phyloP scores from a whole-genome alignment of 2,888 invertebrate genomes.

The Pseudanteris insignis region DNA sequence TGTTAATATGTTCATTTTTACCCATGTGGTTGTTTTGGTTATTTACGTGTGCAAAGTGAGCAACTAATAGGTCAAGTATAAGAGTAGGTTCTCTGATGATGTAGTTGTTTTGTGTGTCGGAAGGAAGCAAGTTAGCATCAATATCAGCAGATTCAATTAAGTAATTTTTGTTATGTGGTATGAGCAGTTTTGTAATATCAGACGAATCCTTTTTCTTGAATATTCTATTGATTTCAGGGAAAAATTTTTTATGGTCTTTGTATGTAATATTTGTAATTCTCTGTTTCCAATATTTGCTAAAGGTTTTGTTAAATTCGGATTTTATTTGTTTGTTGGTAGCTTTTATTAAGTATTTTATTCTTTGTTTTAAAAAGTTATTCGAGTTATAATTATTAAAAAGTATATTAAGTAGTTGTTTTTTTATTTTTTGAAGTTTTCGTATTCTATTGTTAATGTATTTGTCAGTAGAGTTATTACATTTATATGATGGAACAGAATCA shows the following conservation, averaged over 20 bases:
- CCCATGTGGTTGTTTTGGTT: slow-evolving; percentile 10
- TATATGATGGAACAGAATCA: neutral
- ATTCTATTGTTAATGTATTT: slow-evolving; percentile 20
- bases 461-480: neutral
- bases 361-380: neutral
- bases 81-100: slow-evolving; percentile 2
- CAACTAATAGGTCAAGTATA: slow-evolving; percentile 14
- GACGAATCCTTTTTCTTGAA: slow-evolving; percentile 8
- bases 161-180: neutral
- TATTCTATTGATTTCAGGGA: slow-evolving; percentile 18
- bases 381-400: neutral
- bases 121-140: neutral
- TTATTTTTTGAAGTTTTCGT: slow-evolving; percentile 6
- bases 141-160: neutral
- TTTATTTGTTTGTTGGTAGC: slow-evolving; percentile 3
- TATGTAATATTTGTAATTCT: slow-evolving; percentile 4
- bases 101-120: neutral
- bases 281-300: slow-evolving; percentile 14
- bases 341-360: slow-evolving; percentile 11
- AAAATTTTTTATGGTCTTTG: slow-evolving; percentile 6
- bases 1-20: neutral
- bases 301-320: slow-evolving; percentile 8
- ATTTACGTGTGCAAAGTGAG: slow-evolving; percentile 18
- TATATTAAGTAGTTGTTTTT: slow-evolving; percentile 3
- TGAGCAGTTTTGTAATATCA: neutral